A percentile compares a stretch with the other conserved stretches of the same genome.
These are phyloP conservation scores for Thyatira batis DNA, from an alignment of 2,888 invertebrate species.

Conservation along the genomic window DNA sequence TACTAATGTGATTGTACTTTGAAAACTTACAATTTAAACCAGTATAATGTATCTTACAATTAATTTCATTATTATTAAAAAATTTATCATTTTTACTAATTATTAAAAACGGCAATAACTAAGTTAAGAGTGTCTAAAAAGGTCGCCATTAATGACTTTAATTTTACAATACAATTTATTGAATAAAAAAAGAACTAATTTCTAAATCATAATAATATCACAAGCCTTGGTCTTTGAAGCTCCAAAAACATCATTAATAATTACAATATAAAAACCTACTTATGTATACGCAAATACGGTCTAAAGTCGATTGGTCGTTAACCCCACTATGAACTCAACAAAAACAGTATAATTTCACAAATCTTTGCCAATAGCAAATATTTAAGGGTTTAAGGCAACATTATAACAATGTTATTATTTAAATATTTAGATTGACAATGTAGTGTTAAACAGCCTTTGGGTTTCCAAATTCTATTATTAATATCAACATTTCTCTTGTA, in stretches of 20 bases:
- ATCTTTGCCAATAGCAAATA: no score
- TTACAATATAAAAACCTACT: background rate
- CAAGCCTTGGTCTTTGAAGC: constrained; percentile 16
- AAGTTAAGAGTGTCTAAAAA: background rate
- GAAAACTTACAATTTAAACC: background rate
- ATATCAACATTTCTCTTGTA: no score
- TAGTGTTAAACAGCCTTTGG: no score
- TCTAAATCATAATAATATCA: constrained; percentile 10
- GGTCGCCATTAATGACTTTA: no score
- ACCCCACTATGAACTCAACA: background rate
- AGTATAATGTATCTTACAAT: no score
- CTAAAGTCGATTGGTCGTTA: background rate
- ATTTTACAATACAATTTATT: background rate
- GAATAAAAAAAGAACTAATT: background rate
- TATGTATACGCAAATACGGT: background rate
- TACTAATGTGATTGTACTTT: background rate
- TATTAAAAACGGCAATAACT: background rate
- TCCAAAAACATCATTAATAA: background rate
- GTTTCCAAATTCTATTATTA: no score
- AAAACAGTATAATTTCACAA: background rate
- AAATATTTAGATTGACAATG: no score
- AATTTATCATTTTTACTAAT: no score
- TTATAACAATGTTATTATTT: no score
- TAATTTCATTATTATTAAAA: no score
- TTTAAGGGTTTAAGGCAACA: no score